phyloP scores from a whole-genome alignment of 2,888 invertebrate genomes.

The Drosophila longiperda region DNA sequence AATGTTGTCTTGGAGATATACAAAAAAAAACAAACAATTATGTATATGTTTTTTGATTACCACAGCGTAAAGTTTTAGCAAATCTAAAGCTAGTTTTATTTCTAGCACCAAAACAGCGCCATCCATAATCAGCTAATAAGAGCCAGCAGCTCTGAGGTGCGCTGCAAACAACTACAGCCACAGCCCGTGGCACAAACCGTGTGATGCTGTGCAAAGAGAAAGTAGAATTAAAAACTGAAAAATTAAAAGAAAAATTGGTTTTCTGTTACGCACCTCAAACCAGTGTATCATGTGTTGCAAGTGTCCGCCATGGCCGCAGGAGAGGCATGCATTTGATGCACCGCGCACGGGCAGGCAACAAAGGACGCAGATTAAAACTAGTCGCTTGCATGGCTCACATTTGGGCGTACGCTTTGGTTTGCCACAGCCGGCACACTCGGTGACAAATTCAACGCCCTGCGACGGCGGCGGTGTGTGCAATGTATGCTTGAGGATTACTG shows the following conservation, averaged over 20 bases:
- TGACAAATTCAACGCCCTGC: slow-evolving; percentile 90
- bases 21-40: slow-evolving; percentile 43
- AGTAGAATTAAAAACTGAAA: not conserved
- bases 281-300: slow-evolving; percentile 93
- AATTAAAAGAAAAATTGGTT: not conserved
- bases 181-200: slow-evolving; percentile 95
- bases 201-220: slow-evolving; percentile 85
- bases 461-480: slow-evolving; percentile 85
- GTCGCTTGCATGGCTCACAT: slow-evolving; percentile 90
- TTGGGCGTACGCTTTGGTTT: slow-evolving; percentile 89
- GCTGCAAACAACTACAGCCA: slow-evolving; percentile 94
- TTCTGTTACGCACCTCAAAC: slow-evolving; percentile 86
- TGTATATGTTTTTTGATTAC: slow-evolving; percentile 34
- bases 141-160: slow-evolving; percentile 86
- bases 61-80: slow-evolving; percentile 20
- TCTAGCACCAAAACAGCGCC: slow-evolving; percentile 14
- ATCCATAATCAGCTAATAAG: slow-evolving; percentile 61
- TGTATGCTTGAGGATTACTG: slow-evolving; percentile 89
- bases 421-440: slow-evolving; percentile 90
- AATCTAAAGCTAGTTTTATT: slow-evolving; percentile 15
- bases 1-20: slow-evolving; percentile 41
- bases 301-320: slow-evolving; percentile 98
- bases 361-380: slow-evolving; percentile 92
- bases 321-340: slow-evolving; percentile 92
- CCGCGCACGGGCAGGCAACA: slow-evolving; percentile 95